phyloP scores from a whole-genome alignment of 1,140 invertebrate species.

The Drosophila insularis region DNA sequence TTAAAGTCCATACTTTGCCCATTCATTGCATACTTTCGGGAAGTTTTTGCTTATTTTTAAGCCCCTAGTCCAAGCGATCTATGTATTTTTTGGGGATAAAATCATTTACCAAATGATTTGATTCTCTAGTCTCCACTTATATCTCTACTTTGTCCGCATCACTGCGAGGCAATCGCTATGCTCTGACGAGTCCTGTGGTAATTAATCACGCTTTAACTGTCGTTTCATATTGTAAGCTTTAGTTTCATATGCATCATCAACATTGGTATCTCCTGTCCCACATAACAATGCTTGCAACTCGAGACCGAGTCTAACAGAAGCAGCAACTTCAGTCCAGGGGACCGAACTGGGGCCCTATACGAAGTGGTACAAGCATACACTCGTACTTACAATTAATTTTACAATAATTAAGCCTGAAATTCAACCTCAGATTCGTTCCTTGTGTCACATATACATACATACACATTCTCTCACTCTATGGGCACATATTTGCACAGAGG shows the following conservation, averaged over 20 bases:
- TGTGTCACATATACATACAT: slow-evolving; percentile 1
- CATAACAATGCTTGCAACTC: background rate
- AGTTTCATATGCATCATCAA: background rate
- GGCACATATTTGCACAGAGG: slow-evolving; percentile 3
- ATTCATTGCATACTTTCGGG: slow-evolving; percentile 4
- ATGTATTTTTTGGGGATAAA: too few relatives aligned
- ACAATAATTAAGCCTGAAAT: slow-evolving; percentile 67
- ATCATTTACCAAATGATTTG: too few relatives aligned
- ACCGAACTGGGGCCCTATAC: background rate
- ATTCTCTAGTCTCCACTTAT: too few relatives aligned
- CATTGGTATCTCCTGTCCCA: background rate
- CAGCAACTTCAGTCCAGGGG: background rate
- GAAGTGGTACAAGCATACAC: background rate
- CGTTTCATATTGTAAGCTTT: background rate
- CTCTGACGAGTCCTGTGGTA: background rate
- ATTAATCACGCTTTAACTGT: background rate
- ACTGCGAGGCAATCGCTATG: background rate
- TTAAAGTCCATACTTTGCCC: too few relatives aligned
- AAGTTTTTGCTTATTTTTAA: background rate
- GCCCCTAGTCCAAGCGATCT: too few relatives aligned
- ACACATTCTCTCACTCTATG: background rate
- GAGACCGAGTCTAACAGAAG: background rate
- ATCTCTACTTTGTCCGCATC: too few relatives aligned
- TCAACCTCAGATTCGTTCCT: slow-evolving; percentile 33
- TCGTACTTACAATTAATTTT: slow-evolving; percentile 59